Percentiles rank a stretch among this genome's conserved stretches.
These are phyloP conservation scores for Brachyptera putata DNA, from an alignment of 2,888 invertebrate species.

Conservation along the genomic window DNA sequence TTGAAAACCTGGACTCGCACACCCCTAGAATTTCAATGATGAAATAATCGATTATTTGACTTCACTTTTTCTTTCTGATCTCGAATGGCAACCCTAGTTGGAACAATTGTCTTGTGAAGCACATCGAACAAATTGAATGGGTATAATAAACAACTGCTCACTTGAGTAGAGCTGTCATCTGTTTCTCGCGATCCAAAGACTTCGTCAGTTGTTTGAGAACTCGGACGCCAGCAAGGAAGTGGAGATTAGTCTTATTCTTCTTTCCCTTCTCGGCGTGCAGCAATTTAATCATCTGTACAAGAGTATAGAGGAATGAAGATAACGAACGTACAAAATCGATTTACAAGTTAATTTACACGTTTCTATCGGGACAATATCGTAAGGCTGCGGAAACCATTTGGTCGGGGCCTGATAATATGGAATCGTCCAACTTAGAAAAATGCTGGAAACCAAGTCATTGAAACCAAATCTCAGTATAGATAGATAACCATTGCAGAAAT, in stretches of 20 bases:
- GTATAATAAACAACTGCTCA: slow-evolving; percentile 51
- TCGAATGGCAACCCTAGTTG: neutral
- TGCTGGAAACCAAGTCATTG: no score
- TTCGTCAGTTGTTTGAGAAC: slow-evolving; percentile 58
- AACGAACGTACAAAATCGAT: neutral
- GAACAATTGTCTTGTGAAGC: neutral
- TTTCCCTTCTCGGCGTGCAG: slow-evolving; percentile 69
- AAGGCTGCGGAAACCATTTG: no score
- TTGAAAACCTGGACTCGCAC: no score
- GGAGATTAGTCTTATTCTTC: slow-evolving; percentile 60
- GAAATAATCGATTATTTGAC: no score
- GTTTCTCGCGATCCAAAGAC: slow-evolving; percentile 62
- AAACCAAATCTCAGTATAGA: no score
- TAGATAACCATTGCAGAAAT: no score
- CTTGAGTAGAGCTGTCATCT: slow-evolving; percentile 66
- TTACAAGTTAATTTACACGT: no score
- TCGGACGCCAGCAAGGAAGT: slow-evolving; percentile 70
- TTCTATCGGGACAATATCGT: no score
- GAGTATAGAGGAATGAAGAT: slow-evolving; percentile 46
- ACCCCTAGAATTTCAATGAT: no score
- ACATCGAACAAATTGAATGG: neutral
- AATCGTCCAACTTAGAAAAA: no score
- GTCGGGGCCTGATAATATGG: no score
- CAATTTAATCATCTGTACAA: slow-evolving; percentile 49
- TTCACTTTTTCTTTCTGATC: no score